These are phyloP conservation scores for Agrotis puta DNA, from an alignment of 2,888 invertebrate genomes.

Conservation along the genomic window DNA sequence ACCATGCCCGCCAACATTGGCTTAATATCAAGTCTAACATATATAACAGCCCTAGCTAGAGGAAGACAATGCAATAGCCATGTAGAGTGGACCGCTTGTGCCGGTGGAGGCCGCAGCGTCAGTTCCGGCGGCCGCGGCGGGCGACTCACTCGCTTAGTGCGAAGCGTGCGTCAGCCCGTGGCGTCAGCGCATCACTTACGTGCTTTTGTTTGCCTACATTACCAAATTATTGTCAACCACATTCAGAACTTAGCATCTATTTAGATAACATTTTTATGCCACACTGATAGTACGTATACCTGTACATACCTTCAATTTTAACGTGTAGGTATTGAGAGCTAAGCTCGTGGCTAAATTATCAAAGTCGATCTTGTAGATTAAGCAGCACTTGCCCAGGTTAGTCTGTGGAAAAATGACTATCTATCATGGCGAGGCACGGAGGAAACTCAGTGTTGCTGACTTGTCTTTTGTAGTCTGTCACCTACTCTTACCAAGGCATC, in stretches of 20 bases:
- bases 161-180: conserved; percentile 62
- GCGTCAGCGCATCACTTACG: conserved; percentile 44
- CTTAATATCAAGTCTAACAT: not conserved
- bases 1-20: not conserved
- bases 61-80: not conserved
- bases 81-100: too few relatives aligned
- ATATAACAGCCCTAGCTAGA: not conserved
- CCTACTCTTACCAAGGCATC: too few relatives aligned
- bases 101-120: not conserved
- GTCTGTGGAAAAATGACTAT: too few relatives aligned
- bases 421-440: too few relatives aligned
- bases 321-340: not conserved
- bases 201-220: conserved; percentile 43
- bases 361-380: too few relatives aligned
- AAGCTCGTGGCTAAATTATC: too few relatives aligned
- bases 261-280: conserved; percentile 22
- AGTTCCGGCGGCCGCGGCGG: conserved; percentile 35
- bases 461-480: too few relatives aligned
- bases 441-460: too few relatives aligned
- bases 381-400: too few relatives aligned
- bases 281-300: not conserved
- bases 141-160: conserved; percentile 62
- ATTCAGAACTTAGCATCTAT: conserved; percentile 23
- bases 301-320: not conserved
- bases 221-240: conserved; percentile 34